phyloP scores from a whole-genome alignment of 2,888 invertebrate species.

The Drosophila neonasuta region DNA sequence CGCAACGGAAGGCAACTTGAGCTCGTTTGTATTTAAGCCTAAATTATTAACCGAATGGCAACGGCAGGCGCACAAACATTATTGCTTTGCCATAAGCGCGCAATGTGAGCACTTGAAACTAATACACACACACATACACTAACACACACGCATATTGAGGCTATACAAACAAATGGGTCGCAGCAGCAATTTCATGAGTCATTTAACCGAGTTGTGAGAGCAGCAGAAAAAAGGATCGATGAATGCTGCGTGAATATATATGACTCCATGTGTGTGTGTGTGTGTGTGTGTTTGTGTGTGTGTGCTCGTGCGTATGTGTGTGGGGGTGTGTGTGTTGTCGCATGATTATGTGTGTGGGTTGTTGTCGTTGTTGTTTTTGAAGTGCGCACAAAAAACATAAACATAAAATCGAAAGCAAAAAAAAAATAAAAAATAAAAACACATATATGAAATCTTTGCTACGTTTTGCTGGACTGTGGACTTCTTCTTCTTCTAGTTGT shows the following conservation, averaged over 20 bases:
- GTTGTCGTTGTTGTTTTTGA: conserved; percentile 53
- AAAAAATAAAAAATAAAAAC: conserved; percentile 41
- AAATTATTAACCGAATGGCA: conserved; percentile 68
- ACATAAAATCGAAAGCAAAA: conserved; percentile 68
- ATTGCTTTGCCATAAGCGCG: conserved; percentile 70
- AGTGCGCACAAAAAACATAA: conserved; percentile 72
- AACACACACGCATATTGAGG: conserved; percentile 17
- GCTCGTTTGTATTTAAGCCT: conserved; percentile 72
- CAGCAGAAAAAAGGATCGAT: conserved; percentile 68
- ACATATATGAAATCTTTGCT: conserved; percentile 54
- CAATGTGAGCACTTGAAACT: conserved; percentile 68
- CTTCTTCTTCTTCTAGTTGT: neutral
- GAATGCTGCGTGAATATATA: conserved; percentile 45
- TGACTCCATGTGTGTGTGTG: conserved; percentile 7
- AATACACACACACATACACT: conserved; percentile 43
- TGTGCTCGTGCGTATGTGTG: conserved; percentile 2
- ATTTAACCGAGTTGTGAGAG: conserved; percentile 69
- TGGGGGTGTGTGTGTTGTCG: conserved; percentile 39
- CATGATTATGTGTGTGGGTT: conserved; percentile 54
- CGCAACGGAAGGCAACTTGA: conserved; percentile 48
- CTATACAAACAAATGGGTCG: conserved; percentile 67
- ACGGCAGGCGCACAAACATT: conserved; percentile 59
- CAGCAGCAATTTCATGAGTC: conserved; percentile 76
- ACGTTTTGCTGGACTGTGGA: conserved; percentile 35
- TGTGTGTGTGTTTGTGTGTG: conserved; percentile 8